These are phyloP conservation scores for Pseudococcus jackbeardsleyi DNA, from an alignment of 2,888 invertebrate genomes.

Conservation along the genomic window DNA sequence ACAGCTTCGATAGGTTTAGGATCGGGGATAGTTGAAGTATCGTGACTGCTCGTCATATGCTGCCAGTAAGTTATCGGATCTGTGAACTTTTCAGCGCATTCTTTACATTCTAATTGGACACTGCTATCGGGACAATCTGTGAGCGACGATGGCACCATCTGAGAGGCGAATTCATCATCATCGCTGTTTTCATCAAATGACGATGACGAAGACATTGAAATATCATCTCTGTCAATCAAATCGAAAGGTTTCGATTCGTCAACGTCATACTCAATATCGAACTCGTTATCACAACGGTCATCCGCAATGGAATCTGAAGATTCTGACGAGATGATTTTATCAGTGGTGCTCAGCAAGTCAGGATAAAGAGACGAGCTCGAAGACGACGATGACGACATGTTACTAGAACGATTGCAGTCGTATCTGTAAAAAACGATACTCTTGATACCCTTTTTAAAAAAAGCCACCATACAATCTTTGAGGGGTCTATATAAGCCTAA, in stretches of 20 bases:
- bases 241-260: background rate
- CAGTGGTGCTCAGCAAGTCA: background rate
- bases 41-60: background rate
- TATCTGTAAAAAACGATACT: slow-evolving; percentile 10
- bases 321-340: background rate
- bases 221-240: background rate
- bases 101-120: background rate
- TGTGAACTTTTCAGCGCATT: background rate
- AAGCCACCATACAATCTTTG: too few relatives aligned
- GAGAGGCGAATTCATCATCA: background rate
- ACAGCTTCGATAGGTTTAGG: background rate
- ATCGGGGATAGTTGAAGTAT: background rate
- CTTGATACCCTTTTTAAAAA: background rate
- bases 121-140: background rate
- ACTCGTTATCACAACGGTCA: background rate
- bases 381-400: background rate
- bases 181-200: background rate
- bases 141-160: background rate
- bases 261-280: background rate
- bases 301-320: background rate
- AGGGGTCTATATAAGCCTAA: too few relatives aligned
- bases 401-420: background rate
- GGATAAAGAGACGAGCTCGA: background rate
- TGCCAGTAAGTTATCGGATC: background rate
- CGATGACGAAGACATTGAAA: background rate